Conservation (phyloP, 2,888 invertebrate genomes). For the Apamea crenata region DNA sequence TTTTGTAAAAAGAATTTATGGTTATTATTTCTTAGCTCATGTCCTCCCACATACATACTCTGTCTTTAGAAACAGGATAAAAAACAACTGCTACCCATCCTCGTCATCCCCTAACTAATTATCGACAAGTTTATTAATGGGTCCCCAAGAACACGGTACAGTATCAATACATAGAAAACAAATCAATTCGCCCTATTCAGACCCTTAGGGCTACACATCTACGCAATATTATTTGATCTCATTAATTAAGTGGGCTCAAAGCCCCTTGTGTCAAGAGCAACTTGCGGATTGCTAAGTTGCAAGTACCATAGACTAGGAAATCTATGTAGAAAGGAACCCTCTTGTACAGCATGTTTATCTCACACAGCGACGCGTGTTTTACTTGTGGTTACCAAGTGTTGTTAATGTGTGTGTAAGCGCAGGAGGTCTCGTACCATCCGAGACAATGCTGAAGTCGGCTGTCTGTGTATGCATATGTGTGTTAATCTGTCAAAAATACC, state of each 20-base stretch:
- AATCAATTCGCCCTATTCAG: conserved; percentile 27
- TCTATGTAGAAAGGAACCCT: conserved; percentile 1
- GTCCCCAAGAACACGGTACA: not conserved
- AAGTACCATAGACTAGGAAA: conserved; percentile 30
- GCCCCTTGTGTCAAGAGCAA: conserved; percentile 60
- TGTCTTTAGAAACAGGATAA: not conserved
- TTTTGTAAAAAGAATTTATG: not conserved
- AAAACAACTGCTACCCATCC: not conserved
- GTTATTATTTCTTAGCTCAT: not conserved
- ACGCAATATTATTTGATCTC: conserved; percentile 54
- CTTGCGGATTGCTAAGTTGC: conserved; percentile 70
- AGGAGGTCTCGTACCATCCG: not conserved
- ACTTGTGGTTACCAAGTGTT: not conserved
- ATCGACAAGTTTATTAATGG: conserved; percentile 10
- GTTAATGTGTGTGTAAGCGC: not conserved
- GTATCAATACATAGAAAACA: conserved; percentile 35
- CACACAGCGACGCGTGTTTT: not conserved
- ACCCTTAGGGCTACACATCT: conserved; percentile 34
- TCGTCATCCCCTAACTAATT: not conserved
- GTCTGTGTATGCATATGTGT: not conserved
- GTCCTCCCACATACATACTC: no score
- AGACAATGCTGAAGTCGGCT: not conserved
- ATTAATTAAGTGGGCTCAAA: conserved; percentile 71
- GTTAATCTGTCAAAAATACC: no score
- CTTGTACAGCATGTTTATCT: not conserved